Evolutionary conservation across 2,888 invertebrate genomes (phyloP).

Genomic region (Eristalinus sepulchralis): DNA sequence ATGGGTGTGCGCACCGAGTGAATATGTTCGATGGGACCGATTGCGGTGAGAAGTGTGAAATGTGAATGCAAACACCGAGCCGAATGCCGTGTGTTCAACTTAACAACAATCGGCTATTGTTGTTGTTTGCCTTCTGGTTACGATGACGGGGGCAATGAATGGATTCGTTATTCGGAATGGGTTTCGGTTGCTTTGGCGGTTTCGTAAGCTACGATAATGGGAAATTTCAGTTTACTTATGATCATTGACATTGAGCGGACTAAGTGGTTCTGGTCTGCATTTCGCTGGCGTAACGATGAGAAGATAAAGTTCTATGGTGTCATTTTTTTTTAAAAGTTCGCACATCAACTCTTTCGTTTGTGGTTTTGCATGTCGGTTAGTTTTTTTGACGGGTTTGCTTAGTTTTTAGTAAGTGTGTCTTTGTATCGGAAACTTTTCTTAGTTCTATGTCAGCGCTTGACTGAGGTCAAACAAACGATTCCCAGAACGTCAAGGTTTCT

Average conservation of each 20-base stretch:
- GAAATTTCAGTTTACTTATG: conserved; percentile 1
- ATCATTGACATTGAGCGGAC: neutral
- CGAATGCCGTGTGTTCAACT: conserved; percentile 9
- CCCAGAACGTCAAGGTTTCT: too few relatives aligned
- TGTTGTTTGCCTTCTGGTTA: conserved; percentile 2
- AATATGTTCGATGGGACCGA: neutral
- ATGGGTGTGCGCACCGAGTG: neutral
- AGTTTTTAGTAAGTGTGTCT: neutral
- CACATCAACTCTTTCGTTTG: conserved; percentile 15
- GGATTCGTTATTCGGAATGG: conserved; percentile 8
- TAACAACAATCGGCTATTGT: neutral
- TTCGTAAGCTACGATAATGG: conserved; percentile 7
- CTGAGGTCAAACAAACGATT: too few relatives aligned
- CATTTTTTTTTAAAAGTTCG: neutral
- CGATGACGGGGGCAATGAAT: conserved; percentile 30
- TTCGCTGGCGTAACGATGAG: neutral
- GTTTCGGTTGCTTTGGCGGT: neutral
- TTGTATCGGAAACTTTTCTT: neutral
- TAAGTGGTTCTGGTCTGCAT: neutral
- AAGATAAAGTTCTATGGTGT: neutral
- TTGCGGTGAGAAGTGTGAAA: conserved; percentile 40
- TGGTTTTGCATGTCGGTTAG: neutral
- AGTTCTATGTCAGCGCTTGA: too few relatives aligned
- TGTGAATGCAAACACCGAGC: conserved; percentile 21
- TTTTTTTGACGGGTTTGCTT: neutral